phyloP scores from a whole-genome alignment of 2,888 invertebrate genomes.

The Aproaerema taeniolella region DNA sequence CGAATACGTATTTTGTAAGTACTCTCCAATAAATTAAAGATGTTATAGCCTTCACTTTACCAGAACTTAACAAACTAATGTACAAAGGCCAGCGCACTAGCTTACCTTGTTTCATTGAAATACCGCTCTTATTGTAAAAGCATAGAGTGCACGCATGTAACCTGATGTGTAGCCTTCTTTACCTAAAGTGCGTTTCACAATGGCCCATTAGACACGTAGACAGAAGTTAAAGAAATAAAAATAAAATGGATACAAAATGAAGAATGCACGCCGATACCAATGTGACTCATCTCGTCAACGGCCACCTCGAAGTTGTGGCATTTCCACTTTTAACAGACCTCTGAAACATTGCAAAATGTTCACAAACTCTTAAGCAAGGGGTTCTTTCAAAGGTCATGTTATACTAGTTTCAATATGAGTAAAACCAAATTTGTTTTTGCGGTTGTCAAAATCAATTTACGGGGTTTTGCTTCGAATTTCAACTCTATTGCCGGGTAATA shows the following conservation, averaged over 20 bases:
- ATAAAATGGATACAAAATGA: constrained; percentile 60
- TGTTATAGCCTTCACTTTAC: too few species aligned
- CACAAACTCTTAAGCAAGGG: too few species aligned
- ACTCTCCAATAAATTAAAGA: too few species aligned
- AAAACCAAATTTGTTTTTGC: constrained; percentile 40
- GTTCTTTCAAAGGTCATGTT: constrained; percentile 25
- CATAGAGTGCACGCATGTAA: too few species aligned
- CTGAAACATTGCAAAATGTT: neutral
- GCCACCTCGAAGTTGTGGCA: constrained; percentile 54
- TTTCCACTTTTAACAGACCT: constrained; percentile 29
- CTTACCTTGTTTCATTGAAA: too few species aligned
- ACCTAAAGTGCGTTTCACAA: constrained; percentile 17
- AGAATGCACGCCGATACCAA: constrained; percentile 61
- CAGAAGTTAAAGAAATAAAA: constrained; percentile 47
- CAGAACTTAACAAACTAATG: too few species aligned
- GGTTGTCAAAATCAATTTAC: constrained; percentile 29
- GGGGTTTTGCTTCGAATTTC: constrained; percentile 17
- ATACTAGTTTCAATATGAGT: constrained; percentile 31
- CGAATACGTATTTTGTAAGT: too few species aligned
- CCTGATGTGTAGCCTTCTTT: too few species aligned
- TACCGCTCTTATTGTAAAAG: too few species aligned
- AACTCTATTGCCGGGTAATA: constrained; percentile 22
- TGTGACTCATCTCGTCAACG: constrained; percentile 65
- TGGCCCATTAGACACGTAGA: constrained; percentile 45
- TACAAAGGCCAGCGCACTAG: too few species aligned